phyloP scores from a whole-genome alignment of 2,888 invertebrate species.

The Laspeyria flexula region DNA sequence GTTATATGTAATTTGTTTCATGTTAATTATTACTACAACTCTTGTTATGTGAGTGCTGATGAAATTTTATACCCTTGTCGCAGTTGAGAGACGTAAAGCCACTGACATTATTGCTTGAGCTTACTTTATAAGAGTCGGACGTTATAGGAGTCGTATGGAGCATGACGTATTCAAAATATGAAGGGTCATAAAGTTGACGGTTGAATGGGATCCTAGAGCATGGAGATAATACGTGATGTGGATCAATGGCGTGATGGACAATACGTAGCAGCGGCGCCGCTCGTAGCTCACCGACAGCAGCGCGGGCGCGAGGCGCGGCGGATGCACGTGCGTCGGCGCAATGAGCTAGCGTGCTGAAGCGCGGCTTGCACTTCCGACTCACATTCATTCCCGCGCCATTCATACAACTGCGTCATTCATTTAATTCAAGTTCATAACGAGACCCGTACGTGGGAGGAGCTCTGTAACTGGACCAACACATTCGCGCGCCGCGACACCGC shows the following conservation, averaged over 20 bases:
- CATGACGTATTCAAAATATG: slow-evolving; percentile 14
- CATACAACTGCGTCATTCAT: slow-evolving; percentile 83
- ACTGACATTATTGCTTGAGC: slow-evolving; percentile 40
- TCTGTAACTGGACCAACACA: slow-evolving; percentile 59
- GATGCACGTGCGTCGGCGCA: slow-evolving; percentile 69
- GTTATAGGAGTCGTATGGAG: slow-evolving; percentile 10
- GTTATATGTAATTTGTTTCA: slow-evolving; percentile 59
- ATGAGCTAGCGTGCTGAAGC: slow-evolving; percentile 75
- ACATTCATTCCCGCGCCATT: slow-evolving; percentile 83
- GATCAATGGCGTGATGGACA: slow-evolving; percentile 6
- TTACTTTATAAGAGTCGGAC: slow-evolving; percentile 7
- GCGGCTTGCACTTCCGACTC: slow-evolving; percentile 79
- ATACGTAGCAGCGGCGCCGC: slow-evolving; percentile 7
- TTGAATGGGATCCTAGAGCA: background rate
- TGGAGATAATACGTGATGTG: slow-evolving; percentile 7
- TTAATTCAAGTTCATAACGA: slow-evolving; percentile 83
- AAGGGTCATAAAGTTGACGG: slow-evolving; percentile 8
- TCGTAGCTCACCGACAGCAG: too few relatives aligned
- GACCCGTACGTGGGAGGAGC: slow-evolving; percentile 71
- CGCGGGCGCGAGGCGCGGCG: slow-evolving; percentile 43
- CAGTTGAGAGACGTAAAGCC: slow-evolving; percentile 37
- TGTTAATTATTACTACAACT: slow-evolving; percentile 58
- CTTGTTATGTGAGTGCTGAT: slow-evolving; percentile 54
- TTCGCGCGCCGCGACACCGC: slow-evolving; percentile 50
- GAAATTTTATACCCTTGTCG: slow-evolving; percentile 63